Conservation (phyloP, 2,888 invertebrate genomes). For the Yponomeuta cagnagella region DNA sequence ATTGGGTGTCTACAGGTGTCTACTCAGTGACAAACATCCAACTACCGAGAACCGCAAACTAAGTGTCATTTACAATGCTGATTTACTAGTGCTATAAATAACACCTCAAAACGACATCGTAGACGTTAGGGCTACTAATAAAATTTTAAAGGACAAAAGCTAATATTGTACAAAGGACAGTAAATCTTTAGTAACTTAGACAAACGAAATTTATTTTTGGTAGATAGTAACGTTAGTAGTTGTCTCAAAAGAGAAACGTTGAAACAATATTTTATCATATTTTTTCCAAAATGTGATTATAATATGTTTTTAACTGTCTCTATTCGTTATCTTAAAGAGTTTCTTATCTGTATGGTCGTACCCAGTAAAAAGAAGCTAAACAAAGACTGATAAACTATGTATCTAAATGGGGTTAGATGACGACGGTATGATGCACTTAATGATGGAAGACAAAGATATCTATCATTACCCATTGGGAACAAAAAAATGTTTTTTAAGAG, state of each 20-base stretch:
- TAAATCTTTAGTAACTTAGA: constrained; percentile 4
- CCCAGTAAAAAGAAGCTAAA: constrained; percentile 7
- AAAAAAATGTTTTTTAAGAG: constrained; percentile 26
- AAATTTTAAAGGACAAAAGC: constrained; percentile 23
- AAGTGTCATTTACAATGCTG: constrained; percentile 23
- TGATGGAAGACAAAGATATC: constrained; percentile 12
- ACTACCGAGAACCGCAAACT: constrained; percentile 26
- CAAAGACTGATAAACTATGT: constrained; percentile 11
- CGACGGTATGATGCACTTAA: constrained; percentile 5
- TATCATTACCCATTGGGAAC: constrained; percentile 15
- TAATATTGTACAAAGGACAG: constrained; percentile 25
- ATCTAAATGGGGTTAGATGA: constrained; percentile 14
- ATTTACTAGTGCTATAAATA: constrained; percentile 39
- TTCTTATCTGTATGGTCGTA: constrained; percentile 6
- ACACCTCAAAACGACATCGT: constrained; percentile 19
- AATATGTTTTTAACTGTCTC: constrained; percentile 7
- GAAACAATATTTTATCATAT: neutral
- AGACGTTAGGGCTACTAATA: constrained; percentile 18
- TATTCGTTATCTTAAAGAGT: constrained; percentile 8
- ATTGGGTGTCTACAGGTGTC: neutral
- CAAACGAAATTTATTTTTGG: neutral
- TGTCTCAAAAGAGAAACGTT: neutral
- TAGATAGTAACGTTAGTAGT: neutral
- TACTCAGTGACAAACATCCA: constrained; percentile 29
- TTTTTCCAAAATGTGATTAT: too few species aligned